Conservation (phyloP, 1,140 invertebrate genomes). For the Physella acuta region DNA sequence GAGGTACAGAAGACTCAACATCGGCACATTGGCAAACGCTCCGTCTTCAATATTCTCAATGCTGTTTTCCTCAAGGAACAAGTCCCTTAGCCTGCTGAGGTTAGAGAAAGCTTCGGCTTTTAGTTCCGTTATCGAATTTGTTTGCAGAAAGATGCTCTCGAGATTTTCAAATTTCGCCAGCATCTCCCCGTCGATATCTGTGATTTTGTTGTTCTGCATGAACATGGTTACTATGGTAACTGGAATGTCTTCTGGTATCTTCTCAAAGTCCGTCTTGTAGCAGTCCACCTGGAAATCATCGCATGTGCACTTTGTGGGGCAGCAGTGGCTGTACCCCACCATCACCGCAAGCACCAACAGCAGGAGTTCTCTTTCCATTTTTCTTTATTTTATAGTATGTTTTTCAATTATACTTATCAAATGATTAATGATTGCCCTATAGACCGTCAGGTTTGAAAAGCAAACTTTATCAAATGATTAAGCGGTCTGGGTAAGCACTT, state of each 20-base stretch:
- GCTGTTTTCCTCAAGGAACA: conserved; percentile 30
- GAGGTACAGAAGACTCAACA: conserved; percentile 64
- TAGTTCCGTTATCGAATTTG: conserved; percentile 22
- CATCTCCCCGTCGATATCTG: conserved; percentile 7
- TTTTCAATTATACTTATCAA: neutral
- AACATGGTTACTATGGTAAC: conserved; percentile 19
- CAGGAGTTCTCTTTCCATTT: neutral
- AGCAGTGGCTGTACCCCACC: too few relatives aligned
- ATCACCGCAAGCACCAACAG: neutral
- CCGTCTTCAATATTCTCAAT: conserved; percentile 37
- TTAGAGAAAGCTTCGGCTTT: conserved; percentile 26
- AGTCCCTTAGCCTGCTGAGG: conserved; percentile 21
- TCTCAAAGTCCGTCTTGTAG: neutral
- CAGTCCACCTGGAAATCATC: conserved; percentile 1
- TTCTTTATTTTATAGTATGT: too few relatives aligned
- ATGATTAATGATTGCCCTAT: neutral
- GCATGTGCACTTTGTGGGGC: neutral
- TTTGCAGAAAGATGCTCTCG: conserved; percentile 14
- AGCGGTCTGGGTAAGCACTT: too few relatives aligned
- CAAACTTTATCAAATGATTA: too few relatives aligned
- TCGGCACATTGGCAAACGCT: conserved; percentile 42
- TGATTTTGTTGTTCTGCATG: conserved; percentile 37
- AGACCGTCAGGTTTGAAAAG: too few relatives aligned
- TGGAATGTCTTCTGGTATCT: neutral
- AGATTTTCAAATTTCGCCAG: conserved; percentile 23